Evolutionary conservation across 2,888 invertebrate genomes (phyloP), one percentile per base, ranked within the genome.

Genomic region (Busseola fusca): DNA sequence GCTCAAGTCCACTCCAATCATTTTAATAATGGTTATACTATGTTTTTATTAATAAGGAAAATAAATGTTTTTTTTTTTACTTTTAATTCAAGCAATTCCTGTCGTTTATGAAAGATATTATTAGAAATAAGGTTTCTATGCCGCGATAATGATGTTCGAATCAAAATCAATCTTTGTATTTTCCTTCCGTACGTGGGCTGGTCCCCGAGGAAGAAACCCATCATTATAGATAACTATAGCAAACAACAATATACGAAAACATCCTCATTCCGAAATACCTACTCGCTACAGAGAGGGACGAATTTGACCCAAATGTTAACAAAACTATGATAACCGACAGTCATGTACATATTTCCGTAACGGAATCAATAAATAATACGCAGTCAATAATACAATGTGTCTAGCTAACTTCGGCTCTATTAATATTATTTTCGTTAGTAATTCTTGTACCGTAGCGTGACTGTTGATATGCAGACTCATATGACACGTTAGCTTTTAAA

Each of bases 191-290:
- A 45, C 50, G 64, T n/a, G 14, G 37, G 21, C 40, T 10, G 1
- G 14, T 56, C 37, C 37, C 30, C 12, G 25, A 37, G 37, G 25
- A 56, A 27, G n/a, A n/a, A 52, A 10, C 14, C 18, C 42, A 64
- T 77, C 77, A 59, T 72, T 42, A 60, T 42, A 48, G 27, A 56
- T 21, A 64, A 71, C 64, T 71, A 77, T 48, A 71, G 64, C 59
- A 75, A 64, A 71, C 48, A 60, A 59, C 48, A 75, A 77, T 64
- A 70, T 57, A 58, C n/a, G 50, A 40, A 42, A 64, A 77, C 54
- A 54, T 56, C n/a, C 64, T 50, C n/a, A 78, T 64, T 75, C 60
- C 25, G 25, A 48, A 64, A 30, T 52, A n/a, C n/a, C n/a, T n/a
- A 64, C 58, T n/a, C 27, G 27, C 3, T 7, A 42, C 21, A 52